phyloP scores from a whole-genome alignment of 2,797 vertebrate species.

The Falco novaeseelandiae region DNA sequence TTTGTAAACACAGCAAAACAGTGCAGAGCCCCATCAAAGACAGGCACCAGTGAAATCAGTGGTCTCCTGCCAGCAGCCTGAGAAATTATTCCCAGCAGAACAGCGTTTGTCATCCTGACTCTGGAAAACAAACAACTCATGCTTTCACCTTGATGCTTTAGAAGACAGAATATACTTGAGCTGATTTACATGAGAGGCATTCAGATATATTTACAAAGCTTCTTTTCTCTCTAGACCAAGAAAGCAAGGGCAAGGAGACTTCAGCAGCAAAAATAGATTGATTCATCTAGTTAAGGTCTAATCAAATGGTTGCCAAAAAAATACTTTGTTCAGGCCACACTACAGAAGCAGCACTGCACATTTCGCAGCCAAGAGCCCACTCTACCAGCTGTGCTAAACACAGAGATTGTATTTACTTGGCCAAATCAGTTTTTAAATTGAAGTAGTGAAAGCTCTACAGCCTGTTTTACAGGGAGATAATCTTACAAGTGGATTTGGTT shows the following conservation, averaged over 20 bases:
- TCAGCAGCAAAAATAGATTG: not conserved
- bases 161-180: not conserved
- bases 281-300: not conserved
- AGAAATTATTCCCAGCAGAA: not conserved
- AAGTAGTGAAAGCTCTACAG: not conserved
- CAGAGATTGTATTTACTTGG: not conserved
- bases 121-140: not conserved
- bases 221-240: not conserved
- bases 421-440: not conserved
- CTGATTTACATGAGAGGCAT: not conserved
- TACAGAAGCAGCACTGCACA: not conserved
- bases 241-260: not conserved
- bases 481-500: not conserved
- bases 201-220: not conserved
- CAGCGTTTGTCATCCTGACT: constrained; percentile 9
- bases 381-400: not conserved
- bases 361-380: not conserved
- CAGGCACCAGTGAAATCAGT: not conserved
- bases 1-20: not conserved
- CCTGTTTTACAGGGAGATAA: not conserved
- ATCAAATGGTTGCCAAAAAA: constrained; percentile 1
- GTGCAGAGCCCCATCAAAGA: not conserved
- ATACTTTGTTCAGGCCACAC: not conserved
- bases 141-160: not conserved
- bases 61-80: not conserved